phyloP scores from a whole-genome alignment of 2,797 vertebrate species.

The Chiroxiphia lanceolata region DNA sequence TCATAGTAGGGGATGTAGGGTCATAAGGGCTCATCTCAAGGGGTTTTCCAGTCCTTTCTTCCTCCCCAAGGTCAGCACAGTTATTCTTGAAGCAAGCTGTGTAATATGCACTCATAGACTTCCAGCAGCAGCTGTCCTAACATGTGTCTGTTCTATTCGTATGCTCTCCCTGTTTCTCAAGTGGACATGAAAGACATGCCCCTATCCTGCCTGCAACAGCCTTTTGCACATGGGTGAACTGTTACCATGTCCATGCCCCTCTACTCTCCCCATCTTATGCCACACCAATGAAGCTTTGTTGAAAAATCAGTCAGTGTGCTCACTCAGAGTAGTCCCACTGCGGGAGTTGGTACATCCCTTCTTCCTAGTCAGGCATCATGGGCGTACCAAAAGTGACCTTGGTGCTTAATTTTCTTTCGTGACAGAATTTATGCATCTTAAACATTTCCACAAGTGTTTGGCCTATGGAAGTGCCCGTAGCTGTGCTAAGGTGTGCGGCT shows the following conservation, averaged over 20 bases:
- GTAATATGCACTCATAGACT: background rate
- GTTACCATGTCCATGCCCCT: background rate
- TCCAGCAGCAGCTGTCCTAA: background rate
- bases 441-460: background rate
- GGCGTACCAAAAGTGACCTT: background rate
- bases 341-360: background rate
- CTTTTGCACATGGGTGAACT: rapidly evolving
- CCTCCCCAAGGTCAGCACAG: background rate
- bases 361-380: background rate
- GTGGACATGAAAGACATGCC: background rate
- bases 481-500: background rate
- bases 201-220: background rate
- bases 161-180: background rate
- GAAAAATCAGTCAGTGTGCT: background rate
- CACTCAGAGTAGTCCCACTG: rapidly evolving
- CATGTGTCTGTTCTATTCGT: rapidly evolving
- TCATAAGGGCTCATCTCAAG: background rate
- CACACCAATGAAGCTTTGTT: background rate
- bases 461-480: background rate
- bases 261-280: background rate
- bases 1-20: background rate
- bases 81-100: background rate
- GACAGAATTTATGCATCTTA: background rate
- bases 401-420: background rate
- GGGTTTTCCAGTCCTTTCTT: background rate